Evolutionary conservation across 1,140 invertebrate species (phyloP), one percentile per base, ranked within the genome.

Genomic region (Marisa cornuarietis): DNA sequence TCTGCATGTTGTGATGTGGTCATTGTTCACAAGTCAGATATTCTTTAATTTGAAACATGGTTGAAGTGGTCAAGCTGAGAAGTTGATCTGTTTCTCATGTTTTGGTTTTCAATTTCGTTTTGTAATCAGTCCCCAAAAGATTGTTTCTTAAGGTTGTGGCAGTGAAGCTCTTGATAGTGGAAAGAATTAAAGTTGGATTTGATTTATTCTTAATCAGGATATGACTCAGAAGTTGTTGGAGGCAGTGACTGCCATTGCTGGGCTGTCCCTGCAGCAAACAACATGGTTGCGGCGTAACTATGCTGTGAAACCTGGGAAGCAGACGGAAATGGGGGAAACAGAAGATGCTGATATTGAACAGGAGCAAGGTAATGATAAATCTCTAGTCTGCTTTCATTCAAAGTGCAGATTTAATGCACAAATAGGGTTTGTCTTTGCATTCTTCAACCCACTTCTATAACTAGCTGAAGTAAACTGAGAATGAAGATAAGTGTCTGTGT

Each of bases 201-300:
- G 9, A 26, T 42, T 42, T 42, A 42, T 42, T 42, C 6, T 51
- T 13, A 75, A 82, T 8, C 71, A 91, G 88, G 91, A 92, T 51
- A 89, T 91, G 20, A 85, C 89, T 16, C 89, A 91, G 77, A 95
- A 95, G 90, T 89, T 97, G 69, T 93, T 97, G 26, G 96, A 98
- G 89, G 94, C 95, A 0, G 94, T 96, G 72, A 95, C 95, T n/a
- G 93, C 94, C 90, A 95, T 98, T 78, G 96, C 96, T 42, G 96
- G 96, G 51, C 95, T 96, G 16, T 96, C 96, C 86, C 91, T 98
- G 75, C 96, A 97, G 88, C 95, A 97, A 87, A 97, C 96, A 3
- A 97, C 96, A 2, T 98, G 96, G 96, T 88, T 98, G 58, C 92
- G 96, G 84, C 92, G 96, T 83, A 97, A 96, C 90, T 92, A 97